Conservation (phyloP, 2,113 vertebrate species). For the Misgurnus mizolepis region DNA sequence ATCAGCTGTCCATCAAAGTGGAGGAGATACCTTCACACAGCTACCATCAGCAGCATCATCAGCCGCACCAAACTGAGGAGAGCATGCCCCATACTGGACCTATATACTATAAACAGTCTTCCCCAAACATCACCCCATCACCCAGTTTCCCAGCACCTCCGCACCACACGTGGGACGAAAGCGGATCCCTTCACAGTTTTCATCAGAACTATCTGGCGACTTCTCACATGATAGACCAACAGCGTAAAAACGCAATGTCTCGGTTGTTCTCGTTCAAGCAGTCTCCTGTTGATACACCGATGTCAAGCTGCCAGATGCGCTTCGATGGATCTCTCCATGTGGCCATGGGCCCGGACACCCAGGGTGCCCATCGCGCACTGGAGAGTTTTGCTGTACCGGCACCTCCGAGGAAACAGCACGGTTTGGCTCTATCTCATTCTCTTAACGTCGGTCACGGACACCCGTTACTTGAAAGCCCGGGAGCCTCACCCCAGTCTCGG, state of each 20-base stretch:
- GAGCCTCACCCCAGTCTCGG: conserved; percentile 76
- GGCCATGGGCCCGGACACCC: conserved; percentile 81
- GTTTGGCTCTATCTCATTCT: conserved; percentile 82
- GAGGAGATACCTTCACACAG: conserved; percentile 90
- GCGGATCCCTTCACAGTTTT: conserved; percentile 86
- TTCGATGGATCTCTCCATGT: conserved; percentile 88
- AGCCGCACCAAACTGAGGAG: conserved; percentile 83
- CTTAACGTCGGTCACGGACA: conserved; percentile 85
- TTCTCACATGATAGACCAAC: conserved; percentile 86
- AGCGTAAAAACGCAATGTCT: conserved; percentile 85
- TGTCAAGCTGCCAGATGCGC: conserved; percentile 89
- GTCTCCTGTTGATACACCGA: conserved; percentile 80
- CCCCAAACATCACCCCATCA: conserved; percentile 75
- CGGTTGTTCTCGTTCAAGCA: conserved; percentile 95
- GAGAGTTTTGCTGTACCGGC: conserved; percentile 81
- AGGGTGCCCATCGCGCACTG: conserved; percentile 77
- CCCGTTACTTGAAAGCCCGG: conserved; percentile 85
- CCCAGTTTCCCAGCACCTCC: conserved; percentile 60
- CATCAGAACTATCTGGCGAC: conserved; percentile 90
- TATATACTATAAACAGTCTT: conserved; percentile 91
- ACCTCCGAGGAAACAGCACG: conserved; percentile 80
- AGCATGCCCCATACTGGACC: conserved; percentile 84
- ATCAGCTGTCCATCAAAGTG: conserved; percentile 91
- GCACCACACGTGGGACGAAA: conserved; percentile 89
- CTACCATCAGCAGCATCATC: conserved; percentile 82